These are phyloP conservation scores for Nibea albiflora DNA, from an alignment of 2,113 vertebrate genomes.

Conservation along the genomic window DNA sequence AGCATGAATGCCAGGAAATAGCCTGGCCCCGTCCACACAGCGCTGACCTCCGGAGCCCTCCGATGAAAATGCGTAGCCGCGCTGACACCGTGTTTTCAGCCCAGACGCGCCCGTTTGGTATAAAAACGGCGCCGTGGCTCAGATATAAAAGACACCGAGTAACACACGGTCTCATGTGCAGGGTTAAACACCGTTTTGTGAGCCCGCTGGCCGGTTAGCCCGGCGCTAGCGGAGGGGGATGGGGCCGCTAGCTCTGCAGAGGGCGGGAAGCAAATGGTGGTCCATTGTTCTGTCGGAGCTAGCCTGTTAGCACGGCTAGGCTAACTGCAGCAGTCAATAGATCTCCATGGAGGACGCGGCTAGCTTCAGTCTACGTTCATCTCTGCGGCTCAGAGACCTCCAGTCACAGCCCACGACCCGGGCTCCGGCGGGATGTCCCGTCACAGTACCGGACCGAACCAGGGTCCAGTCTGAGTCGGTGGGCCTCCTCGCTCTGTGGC, in stretches of 20 bases:
- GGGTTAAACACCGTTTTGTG: background rate
- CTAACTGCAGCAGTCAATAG: constrained; percentile 55
- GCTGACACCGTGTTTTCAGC: constrained; percentile 10
- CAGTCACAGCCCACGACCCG: background rate
- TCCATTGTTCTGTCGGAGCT: constrained; percentile 80
- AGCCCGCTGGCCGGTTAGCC: background rate
- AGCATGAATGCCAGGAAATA: constrained; percentile 43
- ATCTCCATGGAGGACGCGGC: background rate
- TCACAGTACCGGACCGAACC: rapidly evolving
- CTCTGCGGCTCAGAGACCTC: rapidly evolving
- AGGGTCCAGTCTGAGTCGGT: background rate
- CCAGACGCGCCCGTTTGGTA: background rate
- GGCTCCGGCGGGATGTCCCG: background rate
- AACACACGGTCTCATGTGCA: rapidly evolving
- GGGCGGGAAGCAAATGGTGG: constrained; percentile 86
- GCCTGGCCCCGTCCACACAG: constrained; percentile 24
- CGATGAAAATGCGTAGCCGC: constrained; percentile 64
- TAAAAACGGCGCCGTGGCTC: background rate
- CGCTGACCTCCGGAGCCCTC: constrained; percentile 44
- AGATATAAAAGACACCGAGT: rapidly evolving
- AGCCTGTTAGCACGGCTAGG: constrained; percentile 66
- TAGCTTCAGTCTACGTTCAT: background rate
- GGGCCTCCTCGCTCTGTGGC: constrained; percentile 3
- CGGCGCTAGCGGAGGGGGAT: constrained; percentile 51
- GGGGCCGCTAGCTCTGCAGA: constrained; percentile 67